phyloP scores from a whole-genome alignment of 1,140 invertebrate species.

The Cyrtorhinus lividipennis region DNA sequence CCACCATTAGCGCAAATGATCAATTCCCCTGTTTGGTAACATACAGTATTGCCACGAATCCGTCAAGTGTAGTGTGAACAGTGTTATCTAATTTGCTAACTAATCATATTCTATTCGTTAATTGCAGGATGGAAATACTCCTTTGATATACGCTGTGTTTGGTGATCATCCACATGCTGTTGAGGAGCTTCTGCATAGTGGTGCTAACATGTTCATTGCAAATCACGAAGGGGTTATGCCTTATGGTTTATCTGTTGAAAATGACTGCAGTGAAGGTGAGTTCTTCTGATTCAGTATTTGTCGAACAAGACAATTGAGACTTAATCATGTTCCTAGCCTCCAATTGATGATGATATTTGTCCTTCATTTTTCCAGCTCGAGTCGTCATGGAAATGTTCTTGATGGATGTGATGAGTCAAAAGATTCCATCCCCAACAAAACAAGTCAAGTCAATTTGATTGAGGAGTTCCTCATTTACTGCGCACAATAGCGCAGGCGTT shows the following conservation, averaged over 20 bases:
- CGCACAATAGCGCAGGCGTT: no score
- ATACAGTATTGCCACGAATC: no score
- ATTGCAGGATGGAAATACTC: constrained; percentile 18
- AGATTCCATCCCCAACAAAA: neutral
- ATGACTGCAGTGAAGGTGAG: constrained; percentile 3
- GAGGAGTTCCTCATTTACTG: neutral
- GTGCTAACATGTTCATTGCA: constrained; percentile 10
- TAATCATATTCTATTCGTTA: no score
- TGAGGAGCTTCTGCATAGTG: constrained; percentile 16
- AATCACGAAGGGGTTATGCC: constrained; percentile 1
- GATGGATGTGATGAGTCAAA: neutral
- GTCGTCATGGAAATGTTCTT: neutral
- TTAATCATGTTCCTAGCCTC: no score
- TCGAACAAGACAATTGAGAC: no score
- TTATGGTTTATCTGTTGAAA: constrained; percentile 2
- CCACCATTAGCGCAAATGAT: no score
- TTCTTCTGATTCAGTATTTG: no score
- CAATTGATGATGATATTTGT: no score
- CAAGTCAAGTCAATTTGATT: neutral
- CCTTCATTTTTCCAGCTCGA: constrained; percentile 4
- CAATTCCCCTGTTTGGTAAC: no score
- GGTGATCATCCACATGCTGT: constrained; percentile 18
- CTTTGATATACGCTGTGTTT: constrained; percentile 16
- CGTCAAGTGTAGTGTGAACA: no score
- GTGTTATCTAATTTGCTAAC: no score